Evolutionary conservation across 2,797 vertebrate species (phyloP), one percentile per base, ranked within the genome.

Genomic region (Neostethus bicornis): DNA sequence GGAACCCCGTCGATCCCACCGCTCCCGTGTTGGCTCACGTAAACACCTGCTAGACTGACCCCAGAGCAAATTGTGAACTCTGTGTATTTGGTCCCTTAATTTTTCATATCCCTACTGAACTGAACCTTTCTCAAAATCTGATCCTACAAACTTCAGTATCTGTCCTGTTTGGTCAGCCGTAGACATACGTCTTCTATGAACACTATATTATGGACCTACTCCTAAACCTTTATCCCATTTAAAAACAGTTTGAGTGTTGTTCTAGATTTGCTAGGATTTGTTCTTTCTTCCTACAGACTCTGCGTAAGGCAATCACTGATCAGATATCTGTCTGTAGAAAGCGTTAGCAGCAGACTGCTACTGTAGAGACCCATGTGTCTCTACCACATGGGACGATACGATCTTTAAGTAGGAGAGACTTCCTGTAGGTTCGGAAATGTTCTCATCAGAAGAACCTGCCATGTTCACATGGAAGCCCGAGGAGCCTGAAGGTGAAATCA

Each of bases 1-100:
- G 88, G 75, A 31, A 9, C 60, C 95, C 79, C 94, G 96, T 14
- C 95, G 96, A n/a, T 98, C 97, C 9, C 94, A 94, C 86, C 96
- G 97, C 19, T 97, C 96, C 12, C 94, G 96, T 9, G 86, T 91
- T 65, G 95, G 94, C 66, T 94, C 95, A 0, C 93, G 95, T 65
- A 95, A 96, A 80, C 93, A 94, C 71, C 94, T 97, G 58, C 90
- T 92, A 4, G 91, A 92, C 83, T 93, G 83, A 92, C 62, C 58
- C 42, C 28, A 23, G 49, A 29, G n/a, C 39, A 45, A 84, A 84
- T 79, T 63, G 58, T 75, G 39, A 68, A 44, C 66, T 20, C 16
- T 32, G 28, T 50, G 10, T 26, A 57, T 44, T 29, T 43, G 54
- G 61, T 32, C 24, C 29, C 32, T 42, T 28, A 24, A 82, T 89